Evolutionary conservation across 2,888 invertebrate genomes (phyloP), one percentile per base, ranked within the genome.

Genomic region (Tetragonula carbonaria): DNA sequence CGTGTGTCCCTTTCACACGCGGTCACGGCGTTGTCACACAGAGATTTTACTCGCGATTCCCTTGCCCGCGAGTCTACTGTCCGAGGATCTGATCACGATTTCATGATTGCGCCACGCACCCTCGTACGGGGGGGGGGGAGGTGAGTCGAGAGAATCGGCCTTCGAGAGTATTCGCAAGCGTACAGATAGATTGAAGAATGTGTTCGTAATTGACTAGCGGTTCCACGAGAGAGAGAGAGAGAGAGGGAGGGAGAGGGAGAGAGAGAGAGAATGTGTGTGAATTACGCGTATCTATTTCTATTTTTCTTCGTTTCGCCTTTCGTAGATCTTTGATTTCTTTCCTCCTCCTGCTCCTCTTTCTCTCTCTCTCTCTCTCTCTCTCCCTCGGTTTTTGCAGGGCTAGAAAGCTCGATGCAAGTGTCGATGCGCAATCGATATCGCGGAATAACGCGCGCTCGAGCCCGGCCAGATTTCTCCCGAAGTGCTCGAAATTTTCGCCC

Each of bases 181-280:
- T 86, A 82, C 75, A 81, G 78, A 81, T 82, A 88, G 75, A 88
- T 91, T 86, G 23, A 53, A 85, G 91, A 91, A 88, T 93, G 88
- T 93, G 90, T 92, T 90, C 88, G 88, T 89, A 94, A 94, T 94
- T 94, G 94, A 94, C 94, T 94, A 94, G 94, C 93, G 92, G 74
- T 63, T 75, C 71, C 45, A 8, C 45, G 38, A 6, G 45, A 75
- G 71, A 80, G 76, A 80, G 68, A 70, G 62, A 45, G 6, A 72
- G 28, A 23, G 23, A 23, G 28, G 28, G 62, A n/a, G 28, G 28
- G 62, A 59, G 57, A 57, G n/a, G 11, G 57, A 57, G 33, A 65
- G 33, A 65, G 33, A 14, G 18, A 33, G 70, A n/a, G 38, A 55
- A 51, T 13, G 66, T 45, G 45, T 45, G 8, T 8, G 8, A 45